Percentiles rank a stretch among this genome's conserved stretches.
These are phyloP conservation scores for Drosophila sordidula DNA, from an alignment of 2,888 invertebrate species.

Conservation along the genomic window DNA sequence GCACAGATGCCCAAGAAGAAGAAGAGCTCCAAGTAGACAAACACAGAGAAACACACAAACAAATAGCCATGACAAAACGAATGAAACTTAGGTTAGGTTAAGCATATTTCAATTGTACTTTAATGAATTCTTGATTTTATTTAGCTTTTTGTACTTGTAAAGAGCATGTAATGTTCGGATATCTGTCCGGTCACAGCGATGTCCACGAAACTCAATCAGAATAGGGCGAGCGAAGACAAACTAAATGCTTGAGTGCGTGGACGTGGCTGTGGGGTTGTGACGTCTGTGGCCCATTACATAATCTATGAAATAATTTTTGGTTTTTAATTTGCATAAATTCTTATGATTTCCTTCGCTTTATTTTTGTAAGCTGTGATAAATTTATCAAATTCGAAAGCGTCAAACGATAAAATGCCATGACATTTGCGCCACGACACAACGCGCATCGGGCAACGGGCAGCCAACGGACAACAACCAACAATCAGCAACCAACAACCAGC, in stretches of 20 bases:
- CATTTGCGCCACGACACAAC: conserved; percentile 37
- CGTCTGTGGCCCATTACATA: conserved; percentile 47
- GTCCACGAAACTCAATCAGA: conserved; percentile 45
- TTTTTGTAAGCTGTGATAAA: conserved; percentile 78
- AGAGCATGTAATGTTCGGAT: conserved; percentile 53
- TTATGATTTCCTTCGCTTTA: conserved; percentile 62
- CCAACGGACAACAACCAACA: conserved; percentile 44
- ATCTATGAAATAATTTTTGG: conserved; percentile 43
- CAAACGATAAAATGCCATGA: conserved; percentile 67
- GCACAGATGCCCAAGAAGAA: conserved; percentile 80
- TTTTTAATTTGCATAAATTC: conserved; percentile 64
- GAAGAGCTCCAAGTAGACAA: conserved; percentile 70
- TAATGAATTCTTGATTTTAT: conserved; percentile 50
- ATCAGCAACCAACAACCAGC: conserved; percentile 25
- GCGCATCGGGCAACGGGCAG: conserved; percentile 59
- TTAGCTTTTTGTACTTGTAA: conserved; percentile 70
- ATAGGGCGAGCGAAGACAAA: conserved; percentile 74
- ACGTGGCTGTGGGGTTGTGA: conserved; percentile 48
- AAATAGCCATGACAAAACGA: conserved; percentile 52
- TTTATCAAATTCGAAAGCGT: conserved; percentile 78
- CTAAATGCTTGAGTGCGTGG: conserved; percentile 55
- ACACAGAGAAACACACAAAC: conserved; percentile 4
- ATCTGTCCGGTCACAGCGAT: conserved; percentile 44
- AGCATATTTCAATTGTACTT: conserved; percentile 68
- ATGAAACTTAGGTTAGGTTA: conserved; percentile 67